Percentiles rank a stretch among this genome's conserved stretches.
Evolutionary conservation across 1,140 invertebrate genomes (phyloP).

Genomic region (Camponotus floridanus): DNA sequence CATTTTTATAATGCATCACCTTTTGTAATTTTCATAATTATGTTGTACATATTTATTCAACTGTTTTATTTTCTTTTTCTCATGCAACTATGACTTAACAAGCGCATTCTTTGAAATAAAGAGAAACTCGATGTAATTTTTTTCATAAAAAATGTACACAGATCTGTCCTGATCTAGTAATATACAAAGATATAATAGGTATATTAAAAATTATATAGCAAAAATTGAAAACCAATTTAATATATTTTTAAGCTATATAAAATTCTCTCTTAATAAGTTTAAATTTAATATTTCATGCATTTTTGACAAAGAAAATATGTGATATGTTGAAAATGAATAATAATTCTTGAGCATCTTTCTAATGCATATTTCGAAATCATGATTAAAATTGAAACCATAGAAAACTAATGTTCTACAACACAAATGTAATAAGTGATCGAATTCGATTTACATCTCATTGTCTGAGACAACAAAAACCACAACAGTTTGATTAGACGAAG

Average conservation of each 20-base stretch:
- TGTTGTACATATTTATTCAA: too few relatives aligned
- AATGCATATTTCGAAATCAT: not conserved
- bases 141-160: not conserved
- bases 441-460: conserved; percentile 44
- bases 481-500: conserved; percentile 9
- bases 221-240: not conserved
- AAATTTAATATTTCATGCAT: not conserved
- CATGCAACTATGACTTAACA: not conserved
- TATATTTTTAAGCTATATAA: not conserved
- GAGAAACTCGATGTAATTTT: not conserved
- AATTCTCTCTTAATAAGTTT: not conserved
- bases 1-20: not conserved
- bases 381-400: conserved; percentile 31
- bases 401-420: conserved; percentile 35
- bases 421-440: conserved; percentile 68
- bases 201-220: conserved; percentile 1
- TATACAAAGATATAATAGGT: not conserved
- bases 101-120: not conserved
- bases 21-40: not conserved
- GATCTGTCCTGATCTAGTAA: not conserved
- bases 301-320: not conserved
- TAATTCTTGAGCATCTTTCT: not conserved
- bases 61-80: not conserved
- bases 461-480: not conserved
- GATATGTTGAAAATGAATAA: not conserved